Evolutionary conservation across 2,113 vertebrate species (phyloP), one percentile per base, ranked within the genome.

Genomic region (Strix uralensis): DNA sequence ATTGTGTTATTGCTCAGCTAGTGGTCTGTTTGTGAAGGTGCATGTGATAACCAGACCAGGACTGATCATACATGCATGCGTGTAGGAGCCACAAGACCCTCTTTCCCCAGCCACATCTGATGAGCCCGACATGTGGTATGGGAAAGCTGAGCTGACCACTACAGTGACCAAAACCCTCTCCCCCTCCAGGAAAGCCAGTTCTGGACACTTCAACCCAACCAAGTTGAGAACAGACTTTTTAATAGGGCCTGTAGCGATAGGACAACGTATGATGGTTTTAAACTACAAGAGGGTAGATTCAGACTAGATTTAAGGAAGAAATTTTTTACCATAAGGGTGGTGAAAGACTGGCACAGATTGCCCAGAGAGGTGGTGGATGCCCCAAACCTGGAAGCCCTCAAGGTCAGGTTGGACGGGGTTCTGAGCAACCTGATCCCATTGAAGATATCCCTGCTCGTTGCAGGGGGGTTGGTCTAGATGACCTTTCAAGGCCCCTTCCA

Each of bases 41-140:
- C n/a, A 10, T 0, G 0, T 27, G 42, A 34, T 13, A 59, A 5
- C 36, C 84, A 42, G 72, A 3, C 0, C 46, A 26, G 74, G 59
- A 13, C 40, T 15, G 22, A 7, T 4, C 0, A 0, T 25, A n/a
- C 59, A 15, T 3, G 0, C 2, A 1, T 0, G 6, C 4, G 0
- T 12, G 51, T 13, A 27, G 62, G 59, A 84, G 2, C 30, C 44
- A 46, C 44, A 46, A 46, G 44, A 46, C 44, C 44, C 44, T 46
- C 44, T 46, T 46, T 46, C 42, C 30, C 77, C 18, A 79, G 54
- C 30, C 55, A 44, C 2, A 0, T 22, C 32, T 46, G 40, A 65
- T 18, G 36, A 86, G 38, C 32, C 11, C 1, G 0, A 17, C 9
- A 19, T 3, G 0, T 4, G 19, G 40, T n/a, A 63, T 2, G 0